These are phyloP conservation scores for Octomys mimax DNA, from an alignment of 2,797 vertebrate species.

Conservation along the genomic window DNA sequence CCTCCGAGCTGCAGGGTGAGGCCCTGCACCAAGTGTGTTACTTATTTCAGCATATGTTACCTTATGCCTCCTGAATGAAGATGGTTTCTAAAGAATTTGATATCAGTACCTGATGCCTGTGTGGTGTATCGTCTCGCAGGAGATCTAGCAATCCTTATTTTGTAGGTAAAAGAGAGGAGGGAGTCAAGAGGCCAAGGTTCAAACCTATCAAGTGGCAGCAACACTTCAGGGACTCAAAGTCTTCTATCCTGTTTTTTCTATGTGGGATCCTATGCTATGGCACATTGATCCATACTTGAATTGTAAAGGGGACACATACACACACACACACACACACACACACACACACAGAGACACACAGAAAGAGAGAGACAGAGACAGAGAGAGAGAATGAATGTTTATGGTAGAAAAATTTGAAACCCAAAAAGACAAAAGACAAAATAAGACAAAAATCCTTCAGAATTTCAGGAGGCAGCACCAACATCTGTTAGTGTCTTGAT, in stretches of 20 bases:
- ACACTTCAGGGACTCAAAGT: neutral
- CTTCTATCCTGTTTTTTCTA: neutral
- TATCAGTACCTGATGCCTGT: neutral
- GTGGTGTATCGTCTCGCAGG: neutral
- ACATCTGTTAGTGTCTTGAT: neutral
- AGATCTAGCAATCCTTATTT: neutral
- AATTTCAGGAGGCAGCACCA: neutral
- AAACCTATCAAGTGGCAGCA: neutral
- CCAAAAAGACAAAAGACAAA: neutral
- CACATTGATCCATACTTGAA: neutral
- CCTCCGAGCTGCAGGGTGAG: no score
- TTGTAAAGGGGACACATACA: neutral
- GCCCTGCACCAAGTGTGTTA: no score
- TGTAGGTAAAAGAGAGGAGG: neutral
- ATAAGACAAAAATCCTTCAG: neutral
- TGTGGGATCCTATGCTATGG: neutral
- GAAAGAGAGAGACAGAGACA: no score
- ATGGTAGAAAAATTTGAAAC: constrained; percentile 38
- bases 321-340: no score
- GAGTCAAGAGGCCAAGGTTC: neutral
- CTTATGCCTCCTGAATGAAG: neutral
- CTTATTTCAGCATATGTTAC: neutral
- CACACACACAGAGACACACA: no score
- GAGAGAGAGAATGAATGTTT: neutral
- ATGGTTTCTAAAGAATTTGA: neutral